Conservation (phyloP, 2,888 invertebrate genomes). For the Polydrusus pterygomalis region DNA sequence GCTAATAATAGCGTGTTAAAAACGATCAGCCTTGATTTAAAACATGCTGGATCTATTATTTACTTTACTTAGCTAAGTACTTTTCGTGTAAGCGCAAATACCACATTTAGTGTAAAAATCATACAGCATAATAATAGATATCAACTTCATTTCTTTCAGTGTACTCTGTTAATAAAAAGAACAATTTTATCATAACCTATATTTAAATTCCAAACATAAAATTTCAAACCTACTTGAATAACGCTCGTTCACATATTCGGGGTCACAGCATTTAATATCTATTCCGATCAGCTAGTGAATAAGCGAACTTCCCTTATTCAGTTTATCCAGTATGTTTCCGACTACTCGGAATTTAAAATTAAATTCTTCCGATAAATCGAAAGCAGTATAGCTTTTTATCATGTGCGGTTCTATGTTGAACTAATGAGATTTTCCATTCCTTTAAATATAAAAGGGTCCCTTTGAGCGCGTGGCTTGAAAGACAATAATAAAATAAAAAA, state of each 20-base stretch:
- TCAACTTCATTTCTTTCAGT: too few species aligned
- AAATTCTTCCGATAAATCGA: conserved; percentile 26
- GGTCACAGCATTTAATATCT: conserved; percentile 22
- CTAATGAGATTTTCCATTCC: conserved; percentile 36
- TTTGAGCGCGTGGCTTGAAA: conserved; percentile 6
- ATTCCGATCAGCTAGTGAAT: conserved; percentile 27
- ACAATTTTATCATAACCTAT: background rate
- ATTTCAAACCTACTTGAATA: conserved; percentile 20
- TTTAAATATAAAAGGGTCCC: conserved; percentile 29
- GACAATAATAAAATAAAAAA: conserved; percentile 7
- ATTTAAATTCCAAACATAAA: conserved; percentile 15
- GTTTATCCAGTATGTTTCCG: conserved; percentile 26
- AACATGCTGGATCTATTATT: too few species aligned
- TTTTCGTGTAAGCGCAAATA: too few species aligned
- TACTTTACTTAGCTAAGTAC: too few species aligned
- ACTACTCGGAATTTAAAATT: conserved; percentile 24
- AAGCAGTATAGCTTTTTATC: conserved; percentile 18
- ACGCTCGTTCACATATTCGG: conserved; percentile 4
- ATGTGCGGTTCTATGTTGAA: conserved; percentile 16
- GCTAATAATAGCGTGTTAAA: too few species aligned
- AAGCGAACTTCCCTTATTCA: conserved; percentile 23
- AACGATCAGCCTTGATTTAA: too few species aligned
- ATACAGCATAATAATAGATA: too few species aligned
- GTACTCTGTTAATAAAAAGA: background rate
- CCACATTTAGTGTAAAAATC: too few species aligned